phyloP scores from a whole-genome alignment of 2,113 vertebrate genomes.

The Emydura subglobosa region DNA sequence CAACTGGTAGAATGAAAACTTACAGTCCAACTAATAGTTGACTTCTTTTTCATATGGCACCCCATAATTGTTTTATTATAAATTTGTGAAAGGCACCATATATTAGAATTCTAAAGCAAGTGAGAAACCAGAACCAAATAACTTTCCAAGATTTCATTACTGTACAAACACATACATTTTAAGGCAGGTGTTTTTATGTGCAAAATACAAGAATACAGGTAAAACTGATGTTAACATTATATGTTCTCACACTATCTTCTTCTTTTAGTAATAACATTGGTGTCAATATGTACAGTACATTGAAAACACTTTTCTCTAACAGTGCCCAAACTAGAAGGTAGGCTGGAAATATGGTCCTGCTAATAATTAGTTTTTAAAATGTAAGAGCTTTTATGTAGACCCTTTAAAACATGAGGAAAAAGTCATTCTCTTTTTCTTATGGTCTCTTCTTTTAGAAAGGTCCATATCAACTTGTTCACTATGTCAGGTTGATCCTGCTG shows the following conservation, averaged over 20 bases:
- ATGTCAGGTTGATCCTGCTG: conserved; percentile 98
- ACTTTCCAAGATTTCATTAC: conserved; percentile 66
- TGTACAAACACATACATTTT: conserved; percentile 79
- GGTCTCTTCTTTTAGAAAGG: conserved; percentile 94
- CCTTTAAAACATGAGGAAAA: conserved; percentile 59
- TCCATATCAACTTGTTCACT: conserved; percentile 98
- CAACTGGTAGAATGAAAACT: conserved; percentile 73
- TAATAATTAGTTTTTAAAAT: conserved; percentile 68
- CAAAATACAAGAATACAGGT: conserved; percentile 79
- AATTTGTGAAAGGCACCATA: conserved; percentile 92
- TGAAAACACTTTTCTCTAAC: conserved; percentile 76
- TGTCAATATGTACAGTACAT: conserved; percentile 76
- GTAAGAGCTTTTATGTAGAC: conserved; percentile 62
- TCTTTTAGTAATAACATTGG: conserved; percentile 72
- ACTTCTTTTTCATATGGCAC: conserved; percentile 72
- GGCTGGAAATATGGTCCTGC: conserved; percentile 74
- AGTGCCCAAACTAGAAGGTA: conserved; percentile 75
- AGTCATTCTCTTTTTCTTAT: conserved; percentile 85
- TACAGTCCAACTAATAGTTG: not conserved
- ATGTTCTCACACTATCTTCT: conserved; percentile 69
- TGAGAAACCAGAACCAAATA: conserved; percentile 72
- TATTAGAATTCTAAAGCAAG: conserved; percentile 84
- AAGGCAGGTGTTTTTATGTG: conserved; percentile 83
- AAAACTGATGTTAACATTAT: conserved; percentile 74
- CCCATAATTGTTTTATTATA: conserved; percentile 68